Evolutionary conservation across 35 echinoderm and acorn worm genomes (phyloP), one percentile per base, ranked within the genome.

Genomic region (Chiridota heheva): DNA sequence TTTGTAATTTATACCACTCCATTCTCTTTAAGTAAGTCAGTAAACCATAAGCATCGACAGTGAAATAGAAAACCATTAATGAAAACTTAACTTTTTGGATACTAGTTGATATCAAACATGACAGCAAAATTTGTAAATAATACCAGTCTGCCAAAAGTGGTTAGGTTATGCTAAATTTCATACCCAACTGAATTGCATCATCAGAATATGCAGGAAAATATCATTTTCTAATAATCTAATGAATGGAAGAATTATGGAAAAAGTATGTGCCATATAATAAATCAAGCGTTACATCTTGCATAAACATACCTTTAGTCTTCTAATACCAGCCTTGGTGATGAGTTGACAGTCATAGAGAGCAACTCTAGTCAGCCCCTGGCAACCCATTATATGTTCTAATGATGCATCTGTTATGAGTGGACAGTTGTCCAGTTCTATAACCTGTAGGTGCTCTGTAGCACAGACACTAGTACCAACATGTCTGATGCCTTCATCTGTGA

Each of bases 361-460:
- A 48, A 97, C 92, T 69, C 95, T 61, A 60, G 88, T 84, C 39
- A 92, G 63, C 37, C 89, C 80, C 43, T 98, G 95, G 51, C 89
- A 92, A 26, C 95, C 95, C 89, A 91, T 98, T 48, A 98, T 79
- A 66, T 98, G 95, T 69, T 98, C 95, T 44, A 98, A 60, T 33
- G 95, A 91, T 42, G 83, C 84, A 64, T 98, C 93, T 36, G 95
- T 98, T 25, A 98, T 98, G n/a, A 98, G 80, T 1, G 95, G 93
- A 70, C 95, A 98, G 73, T 98, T 98, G 69, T 98, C 95, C 41
- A 98, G 83, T 71, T 98, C 95, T 18, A 98, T 98, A 48, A 98
- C 95, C 63, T 98, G 85, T 24, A 98, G 95, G 60, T 88, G 89
- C 86, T 98, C 95, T 63, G 95, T 98, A 32, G 95, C 80, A 56